Conservation (phyloP, 2,888 invertebrate species). For the Calephelis perditalis region DNA sequence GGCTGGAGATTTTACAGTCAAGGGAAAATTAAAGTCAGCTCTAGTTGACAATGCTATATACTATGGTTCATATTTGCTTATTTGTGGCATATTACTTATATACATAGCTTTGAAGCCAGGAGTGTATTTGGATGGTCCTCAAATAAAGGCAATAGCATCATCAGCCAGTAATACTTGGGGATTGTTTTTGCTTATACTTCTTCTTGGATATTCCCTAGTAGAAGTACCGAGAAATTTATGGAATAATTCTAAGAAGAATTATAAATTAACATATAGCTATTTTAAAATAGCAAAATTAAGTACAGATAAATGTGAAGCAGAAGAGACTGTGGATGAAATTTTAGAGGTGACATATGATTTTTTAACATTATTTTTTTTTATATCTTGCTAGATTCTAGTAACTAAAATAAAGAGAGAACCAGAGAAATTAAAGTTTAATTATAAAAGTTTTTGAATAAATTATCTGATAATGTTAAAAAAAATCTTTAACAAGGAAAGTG, state of each 20-base stretch:
- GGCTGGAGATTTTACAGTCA: conserved; percentile 97
- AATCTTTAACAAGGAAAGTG: not conserved
- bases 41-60: conserved; percentile 98
- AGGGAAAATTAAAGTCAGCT: conserved; percentile 96
- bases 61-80: conserved; percentile 96
- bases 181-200: conserved; percentile 92
- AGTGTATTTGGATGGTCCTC: conserved; percentile 92
- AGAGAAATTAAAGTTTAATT: too few relatives aligned
- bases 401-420: too few relatives aligned
- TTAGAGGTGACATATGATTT: conserved; percentile 82
- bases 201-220: conserved; percentile 96
- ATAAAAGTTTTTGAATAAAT: too few relatives aligned
- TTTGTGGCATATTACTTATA: conserved; percentile 95
- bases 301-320: conserved; percentile 97
- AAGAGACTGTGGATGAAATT: conserved; percentile 97
- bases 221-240: conserved; percentile 96
- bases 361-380: too few relatives aligned
- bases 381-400: too few relatives aligned
- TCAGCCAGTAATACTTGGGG: conserved; percentile 99
- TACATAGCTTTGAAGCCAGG: conserved; percentile 95
- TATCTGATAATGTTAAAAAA: too few relatives aligned
- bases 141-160: conserved; percentile 97
- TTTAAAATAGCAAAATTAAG: conserved; percentile 96
- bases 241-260: conserved; percentile 92
- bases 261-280: conserved; percentile 90